Conservation (phyloP, 2,888 invertebrate genomes). For the Tenthredo livida region DNA sequence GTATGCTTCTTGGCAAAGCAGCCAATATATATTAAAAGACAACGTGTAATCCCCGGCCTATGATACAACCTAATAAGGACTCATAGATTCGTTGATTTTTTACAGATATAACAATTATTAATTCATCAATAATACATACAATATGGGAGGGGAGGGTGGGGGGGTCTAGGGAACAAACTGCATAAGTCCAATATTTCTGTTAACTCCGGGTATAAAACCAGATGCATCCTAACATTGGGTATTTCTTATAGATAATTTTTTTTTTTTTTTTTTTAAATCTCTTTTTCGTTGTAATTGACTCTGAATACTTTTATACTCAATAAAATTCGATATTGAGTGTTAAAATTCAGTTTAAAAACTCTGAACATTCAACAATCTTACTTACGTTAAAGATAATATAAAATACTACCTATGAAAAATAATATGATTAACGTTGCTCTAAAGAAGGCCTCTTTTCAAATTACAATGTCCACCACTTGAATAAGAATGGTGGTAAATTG, state of each 20-base stretch:
- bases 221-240: constrained; percentile 24
- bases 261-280: neutral
- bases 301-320: constrained; percentile 32
- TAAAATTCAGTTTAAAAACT: constrained; percentile 45
- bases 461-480: constrained; percentile 13
- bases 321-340: constrained; percentile 30
- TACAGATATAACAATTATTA: constrained; percentile 61
- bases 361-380: constrained; percentile 44
- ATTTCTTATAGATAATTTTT: constrained; percentile 13
- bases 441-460: constrained; percentile 49
- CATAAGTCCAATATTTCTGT: constrained; percentile 44
- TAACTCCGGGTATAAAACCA: constrained; percentile 53
- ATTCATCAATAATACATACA: constrained; percentile 57
- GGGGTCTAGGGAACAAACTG: constrained; percentile 38
- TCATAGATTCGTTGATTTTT: constrained; percentile 59
- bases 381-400: constrained; percentile 34
- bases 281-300: constrained; percentile 40
- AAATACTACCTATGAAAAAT: constrained; percentile 39
- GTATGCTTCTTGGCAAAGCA: constrained; percentile 50
- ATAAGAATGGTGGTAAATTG: constrained; percentile 14
- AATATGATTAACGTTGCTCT: constrained; percentile 34
- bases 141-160: constrained; percentile 56
- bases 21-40: constrained; percentile 55
- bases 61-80: constrained; percentile 60
- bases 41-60: constrained; percentile 47